A percentile compares a stretch with the other conserved stretches of the same genome.
phyloP scores from a whole-genome alignment of 2,888 invertebrate genomes.

The Sclerodermus sp. region DNA sequence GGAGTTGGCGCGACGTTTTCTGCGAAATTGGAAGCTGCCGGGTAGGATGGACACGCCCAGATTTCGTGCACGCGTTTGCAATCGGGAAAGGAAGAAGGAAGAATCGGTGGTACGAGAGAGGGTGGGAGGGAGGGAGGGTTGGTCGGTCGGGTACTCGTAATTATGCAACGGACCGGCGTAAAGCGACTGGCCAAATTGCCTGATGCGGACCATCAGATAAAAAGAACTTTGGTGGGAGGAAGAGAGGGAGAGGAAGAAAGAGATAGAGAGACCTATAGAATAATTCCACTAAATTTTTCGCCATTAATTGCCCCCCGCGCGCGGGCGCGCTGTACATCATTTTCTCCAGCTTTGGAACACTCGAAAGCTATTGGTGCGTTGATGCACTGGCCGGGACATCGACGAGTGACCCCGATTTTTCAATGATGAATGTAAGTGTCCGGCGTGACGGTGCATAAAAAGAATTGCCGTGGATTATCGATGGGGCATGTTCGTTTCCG shows the following conservation, averaged over 20 bases:
- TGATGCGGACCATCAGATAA: neutral
- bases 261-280: too few relatives aligned
- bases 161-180: neutral
- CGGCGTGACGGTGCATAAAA: neutral
- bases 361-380: too few relatives aligned
- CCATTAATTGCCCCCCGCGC: too few relatives aligned
- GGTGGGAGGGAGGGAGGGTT: too few relatives aligned
- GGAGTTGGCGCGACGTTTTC: slow-evolving; percentile 4
- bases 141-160: too few relatives aligned
- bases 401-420: neutral
- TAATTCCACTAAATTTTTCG: too few relatives aligned
- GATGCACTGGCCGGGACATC: too few relatives aligned
- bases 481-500: slow-evolving; percentile 12
- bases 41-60: slow-evolving; percentile 9
- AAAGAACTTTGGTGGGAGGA: neutral
- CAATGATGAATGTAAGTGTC: neutral
- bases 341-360: too few relatives aligned
- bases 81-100: neutral
- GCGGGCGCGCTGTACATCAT: too few relatives aligned
- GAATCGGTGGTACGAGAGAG: neutral
- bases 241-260: neutral
- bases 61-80: neutral
- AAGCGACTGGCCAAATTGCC: neutral
- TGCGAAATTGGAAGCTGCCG: slow-evolving; percentile 9
- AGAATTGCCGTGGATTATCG: slow-evolving; percentile 18